A percentile compares a stretch with the other conserved stretches of the same genome.
These are phyloP conservation scores for Lordiphosa fenestrarum DNA, from an alignment of 2,888 invertebrate genomes.

Conservation along the genomic window DNA sequence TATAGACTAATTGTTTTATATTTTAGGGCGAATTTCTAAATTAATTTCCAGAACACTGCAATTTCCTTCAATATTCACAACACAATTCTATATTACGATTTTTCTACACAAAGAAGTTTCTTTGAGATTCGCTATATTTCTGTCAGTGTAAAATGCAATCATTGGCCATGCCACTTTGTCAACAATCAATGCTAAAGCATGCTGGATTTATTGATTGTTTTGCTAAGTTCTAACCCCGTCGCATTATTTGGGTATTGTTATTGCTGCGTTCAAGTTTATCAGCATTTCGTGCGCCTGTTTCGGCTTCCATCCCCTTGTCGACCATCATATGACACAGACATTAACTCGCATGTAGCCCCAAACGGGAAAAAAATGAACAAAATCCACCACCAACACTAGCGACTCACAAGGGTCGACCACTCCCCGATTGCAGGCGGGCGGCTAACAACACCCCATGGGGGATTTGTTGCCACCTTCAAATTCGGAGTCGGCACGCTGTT, in stretches of 20 bases:
- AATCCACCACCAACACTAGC: conserved; percentile 17
- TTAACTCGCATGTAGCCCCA: conserved; percentile 42
- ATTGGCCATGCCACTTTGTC: conserved; percentile 7
- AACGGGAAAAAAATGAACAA: conserved; percentile 28
- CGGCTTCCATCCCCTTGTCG: conserved; percentile 9
- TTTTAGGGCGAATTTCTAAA: no score
- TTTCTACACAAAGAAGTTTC: no score
- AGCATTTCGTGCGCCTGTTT: conserved; percentile 6
- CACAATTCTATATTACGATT: no score
- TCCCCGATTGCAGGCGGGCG: conserved; percentile 14
- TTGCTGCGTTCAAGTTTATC: conserved; percentile 34
- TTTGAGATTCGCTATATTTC: no score
- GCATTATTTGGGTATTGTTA: conserved; percentile 28
- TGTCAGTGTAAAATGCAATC: neutral
- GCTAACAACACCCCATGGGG: conserved; percentile 26
- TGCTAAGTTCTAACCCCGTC: conserved; percentile 22
- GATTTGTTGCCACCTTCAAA: conserved; percentile 21
- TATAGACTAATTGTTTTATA: no score
- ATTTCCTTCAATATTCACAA: no score
- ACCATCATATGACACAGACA: conserved; percentile 19
- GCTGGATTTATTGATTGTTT: conserved; percentile 46
- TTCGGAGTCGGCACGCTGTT: conserved; percentile 15
- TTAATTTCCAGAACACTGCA: no score
- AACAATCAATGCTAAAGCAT: conserved; percentile 7
- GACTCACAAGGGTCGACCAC: conserved; percentile 21